Evolutionary conservation across 2,797 vertebrate genomes (phyloP).

Genomic region (Sphenopsis melanotis): DNA sequence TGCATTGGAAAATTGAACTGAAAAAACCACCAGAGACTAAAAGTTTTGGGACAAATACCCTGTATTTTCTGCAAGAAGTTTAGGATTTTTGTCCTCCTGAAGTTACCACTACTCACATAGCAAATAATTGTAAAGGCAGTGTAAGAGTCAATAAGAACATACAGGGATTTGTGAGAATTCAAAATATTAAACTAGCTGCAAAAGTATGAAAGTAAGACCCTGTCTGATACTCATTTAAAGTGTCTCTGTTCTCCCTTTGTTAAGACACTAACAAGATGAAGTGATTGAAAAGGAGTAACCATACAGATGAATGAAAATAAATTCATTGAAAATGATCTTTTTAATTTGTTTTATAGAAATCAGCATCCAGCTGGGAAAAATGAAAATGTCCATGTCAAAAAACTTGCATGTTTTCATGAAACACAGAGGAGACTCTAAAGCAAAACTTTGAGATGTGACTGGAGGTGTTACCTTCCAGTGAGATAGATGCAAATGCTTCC

Average conservation of each 20-base stretch:
- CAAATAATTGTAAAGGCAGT: not conserved
- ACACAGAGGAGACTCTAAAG: not conserved
- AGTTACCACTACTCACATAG: not conserved
- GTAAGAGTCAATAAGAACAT: not conserved
- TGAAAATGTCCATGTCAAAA: not conserved
- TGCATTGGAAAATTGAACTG: slow-evolving; percentile 10
- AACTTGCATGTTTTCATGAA: not conserved
- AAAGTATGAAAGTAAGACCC: not conserved
- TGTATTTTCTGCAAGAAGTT: not conserved
- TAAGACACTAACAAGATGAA: not conserved
- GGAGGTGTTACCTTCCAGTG: not conserved
- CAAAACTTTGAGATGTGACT: not conserved
- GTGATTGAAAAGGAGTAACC: not conserved
- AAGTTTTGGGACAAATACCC: not conserved
- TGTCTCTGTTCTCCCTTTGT: not conserved
- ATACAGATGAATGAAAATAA: not conserved
- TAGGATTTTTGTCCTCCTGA: not conserved
- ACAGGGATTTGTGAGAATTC: not conserved
- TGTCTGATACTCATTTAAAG: not conserved
- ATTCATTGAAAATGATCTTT: not conserved
- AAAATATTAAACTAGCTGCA: not conserved
- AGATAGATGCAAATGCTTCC: not conserved
- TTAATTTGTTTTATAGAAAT: not conserved
- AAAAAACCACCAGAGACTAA: slow-evolving; percentile 9
- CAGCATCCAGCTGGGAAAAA: not conserved